phyloP scores from a whole-genome alignment of 2,888 invertebrate genomes.

The Drosophila niveifrons region DNA sequence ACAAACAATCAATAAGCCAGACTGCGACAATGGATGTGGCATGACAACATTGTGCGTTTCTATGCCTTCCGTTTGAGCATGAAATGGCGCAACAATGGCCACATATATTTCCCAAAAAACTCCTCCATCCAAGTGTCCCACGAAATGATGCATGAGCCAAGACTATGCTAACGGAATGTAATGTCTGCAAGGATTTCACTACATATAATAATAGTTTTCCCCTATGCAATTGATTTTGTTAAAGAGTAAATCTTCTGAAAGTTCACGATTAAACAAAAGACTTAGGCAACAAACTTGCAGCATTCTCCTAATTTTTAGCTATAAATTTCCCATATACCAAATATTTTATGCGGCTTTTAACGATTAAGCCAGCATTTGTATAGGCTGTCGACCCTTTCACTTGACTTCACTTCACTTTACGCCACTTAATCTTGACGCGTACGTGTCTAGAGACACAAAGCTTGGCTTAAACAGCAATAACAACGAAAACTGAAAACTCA shows the following conservation, averaged over 20 bases:
- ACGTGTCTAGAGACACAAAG: slow-evolving; percentile 70
- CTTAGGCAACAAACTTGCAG: slow-evolving; percentile 53
- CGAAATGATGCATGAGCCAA: slow-evolving; percentile 63
- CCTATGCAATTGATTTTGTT: slow-evolving; percentile 21
- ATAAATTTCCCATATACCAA: slow-evolving; percentile 29
- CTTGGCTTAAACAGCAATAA: slow-evolving; percentile 47
- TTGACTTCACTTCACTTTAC: slow-evolving; percentile 58
- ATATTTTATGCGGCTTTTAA: slow-evolving; percentile 28
- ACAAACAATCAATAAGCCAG: slow-evolving; percentile 73
- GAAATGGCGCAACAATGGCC: slow-evolving; percentile 71
- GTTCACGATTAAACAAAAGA: slow-evolving; percentile 54
- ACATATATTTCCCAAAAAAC: slow-evolving; percentile 70
- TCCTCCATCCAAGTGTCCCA: slow-evolving; percentile 55
- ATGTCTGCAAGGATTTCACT: slow-evolving; percentile 25
- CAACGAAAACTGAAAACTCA: slow-evolving; percentile 27
- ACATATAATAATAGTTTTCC: slow-evolving; percentile 12
- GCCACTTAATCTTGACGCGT: slow-evolving; percentile 62
- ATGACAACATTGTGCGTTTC: slow-evolving; percentile 67
- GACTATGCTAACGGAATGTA: slow-evolving; percentile 57
- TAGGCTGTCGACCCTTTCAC: slow-evolving; percentile 75
- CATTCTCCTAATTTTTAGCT: slow-evolving; percentile 16
- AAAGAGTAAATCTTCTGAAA: slow-evolving; percentile 6
- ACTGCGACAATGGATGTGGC: slow-evolving; percentile 51
- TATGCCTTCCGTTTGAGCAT: slow-evolving; percentile 58
- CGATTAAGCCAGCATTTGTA: slow-evolving; percentile 41